Evolutionary conservation across 2,113 vertebrate species (phyloP).

Genomic region (Uria aalge): DNA sequence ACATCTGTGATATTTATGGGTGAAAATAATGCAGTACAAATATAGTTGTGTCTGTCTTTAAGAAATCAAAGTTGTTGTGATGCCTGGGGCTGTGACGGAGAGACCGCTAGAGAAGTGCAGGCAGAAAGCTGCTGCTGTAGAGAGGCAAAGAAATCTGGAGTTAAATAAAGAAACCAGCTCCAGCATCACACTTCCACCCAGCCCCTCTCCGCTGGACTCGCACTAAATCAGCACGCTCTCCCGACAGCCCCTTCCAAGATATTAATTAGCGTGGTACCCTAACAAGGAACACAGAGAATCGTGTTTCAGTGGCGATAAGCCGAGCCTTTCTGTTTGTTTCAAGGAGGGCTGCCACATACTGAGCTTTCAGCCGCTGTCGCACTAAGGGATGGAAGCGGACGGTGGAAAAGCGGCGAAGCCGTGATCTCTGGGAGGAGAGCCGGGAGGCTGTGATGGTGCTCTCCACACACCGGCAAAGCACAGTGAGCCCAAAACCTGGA

Average conservation of each 20-base stretch:
- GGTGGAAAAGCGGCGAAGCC: not conserved
- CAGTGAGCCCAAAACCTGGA: not conserved
- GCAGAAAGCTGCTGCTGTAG: not conserved
- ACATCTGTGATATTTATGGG: not conserved
- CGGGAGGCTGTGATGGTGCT: not conserved
- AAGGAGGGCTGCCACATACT: not conserved
- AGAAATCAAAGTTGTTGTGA: slow-evolving; percentile 10
- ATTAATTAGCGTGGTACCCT: not conserved
- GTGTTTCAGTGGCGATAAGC: fast-evolving
- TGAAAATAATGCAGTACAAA: slow-evolving; percentile 32
- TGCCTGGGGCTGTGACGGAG: not conserved
- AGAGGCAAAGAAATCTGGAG: not conserved
- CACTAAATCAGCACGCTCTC: not conserved
- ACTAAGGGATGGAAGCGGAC: not conserved
- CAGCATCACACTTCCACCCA: not conserved
- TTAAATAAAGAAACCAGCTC: slow-evolving; percentile 5
- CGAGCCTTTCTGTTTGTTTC: not conserved
- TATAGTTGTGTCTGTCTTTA: slow-evolving; percentile 5
- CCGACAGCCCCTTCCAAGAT: not conserved
- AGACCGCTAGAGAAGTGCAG: not conserved
- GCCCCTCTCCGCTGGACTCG: fast-evolving
- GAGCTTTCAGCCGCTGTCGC: not conserved
- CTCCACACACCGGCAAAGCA: fast-evolving
- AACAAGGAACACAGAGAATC: not conserved
- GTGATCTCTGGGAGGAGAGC: not conserved